Base-by-base conservation (phyloP, 1,140 invertebrate genomes). In the Drosophila parvula region DNA sequence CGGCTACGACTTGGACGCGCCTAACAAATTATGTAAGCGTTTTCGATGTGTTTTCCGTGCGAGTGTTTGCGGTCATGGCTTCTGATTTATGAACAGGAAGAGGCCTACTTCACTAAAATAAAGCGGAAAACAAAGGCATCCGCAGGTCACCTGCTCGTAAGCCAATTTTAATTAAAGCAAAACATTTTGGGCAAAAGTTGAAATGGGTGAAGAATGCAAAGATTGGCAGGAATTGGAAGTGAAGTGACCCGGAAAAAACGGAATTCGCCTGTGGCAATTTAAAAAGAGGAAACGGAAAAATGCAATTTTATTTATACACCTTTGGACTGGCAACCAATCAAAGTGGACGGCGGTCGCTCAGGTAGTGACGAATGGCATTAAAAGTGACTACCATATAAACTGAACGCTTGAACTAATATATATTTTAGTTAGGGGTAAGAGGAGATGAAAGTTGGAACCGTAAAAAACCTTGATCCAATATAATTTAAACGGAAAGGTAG, bases 1-100 rank as follows among this genome's bases (percentile, higher is more conserved):
- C 56, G 53, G 60, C 78, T 74, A 32, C 48, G 41, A 47, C 57
- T 75, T 22, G 67, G 75, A 67, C 71, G 63, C 58, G 62, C 76
- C 76, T 68, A 65, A 53, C 69, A 83, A 83, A 88, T 80, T 88
- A 89, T 89, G 69, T 69, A 80, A 70, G 61, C 68, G 48, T 55
- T 60, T 71, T 47, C 41, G 10, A 38, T 75, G 71, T 58, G 61
- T 45, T 48, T 40, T 22, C 32, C 36, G 28, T 38, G 36, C 30
- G 28, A 43, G 14, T 38, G 34, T 53, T 47, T 44, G 45, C 43
- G 41, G 30, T 14, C 55, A 36, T 32, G 41, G 43, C 64, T 30
- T 34, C 67, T 88, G 79, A 82, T 88, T 82, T 88, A 86, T 77
- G 60, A 63, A 40, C 51, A 57, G 68, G 70, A 69, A 68, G 63